Conservation (phyloP, 2,113 vertebrate species). For the Brevimyrus niger region DNA sequence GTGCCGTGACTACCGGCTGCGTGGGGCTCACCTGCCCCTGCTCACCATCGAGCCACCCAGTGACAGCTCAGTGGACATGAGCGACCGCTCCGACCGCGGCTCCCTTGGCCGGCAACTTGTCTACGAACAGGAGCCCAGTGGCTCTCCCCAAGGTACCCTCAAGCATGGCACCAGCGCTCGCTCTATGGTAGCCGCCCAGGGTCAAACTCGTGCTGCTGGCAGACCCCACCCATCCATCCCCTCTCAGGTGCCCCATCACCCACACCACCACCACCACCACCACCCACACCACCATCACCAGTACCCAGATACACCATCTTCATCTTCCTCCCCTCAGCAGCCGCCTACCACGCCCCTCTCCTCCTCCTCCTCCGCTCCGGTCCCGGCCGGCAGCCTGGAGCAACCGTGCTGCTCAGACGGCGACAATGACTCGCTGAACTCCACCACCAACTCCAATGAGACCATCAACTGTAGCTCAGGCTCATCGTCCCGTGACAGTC, state of each 20-base stretch:
- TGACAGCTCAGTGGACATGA: slow-evolving; percentile 87
- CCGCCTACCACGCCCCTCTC: slow-evolving; percentile 56
- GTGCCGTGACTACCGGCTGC: slow-evolving; percentile 75
- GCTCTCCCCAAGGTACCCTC: slow-evolving; percentile 71
- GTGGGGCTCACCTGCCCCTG: slow-evolving; percentile 73
- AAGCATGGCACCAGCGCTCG: slow-evolving; percentile 65
- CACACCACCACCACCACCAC: slow-evolving; percentile 50
- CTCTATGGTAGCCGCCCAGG: slow-evolving; percentile 49
- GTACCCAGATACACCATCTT: slow-evolving; percentile 59
- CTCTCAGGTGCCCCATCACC: slow-evolving; percentile 47
- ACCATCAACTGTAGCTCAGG: slow-evolving; percentile 90
- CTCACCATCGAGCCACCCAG: slow-evolving; percentile 86
- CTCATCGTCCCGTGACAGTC: slow-evolving; percentile 80
- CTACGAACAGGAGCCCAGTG: slow-evolving; percentile 67
- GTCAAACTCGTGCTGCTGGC: slow-evolving; percentile 52
- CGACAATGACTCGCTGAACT: slow-evolving; percentile 83
- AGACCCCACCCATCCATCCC: slow-evolving; percentile 52
- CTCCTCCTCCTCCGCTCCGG: slow-evolving; percentile 56
- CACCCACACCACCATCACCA: slow-evolving; percentile 60
- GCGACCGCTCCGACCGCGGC: slow-evolving; percentile 81
- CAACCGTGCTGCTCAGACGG: slow-evolving; percentile 71
- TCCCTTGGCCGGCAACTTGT: slow-evolving; percentile 73
- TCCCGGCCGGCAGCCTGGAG: slow-evolving; percentile 48
- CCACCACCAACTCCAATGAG: slow-evolving; percentile 87
- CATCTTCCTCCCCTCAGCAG: slow-evolving; percentile 57